Conservation (phyloP, 2,797 vertebrate species). For the Pangasius mekongensis region DNA sequence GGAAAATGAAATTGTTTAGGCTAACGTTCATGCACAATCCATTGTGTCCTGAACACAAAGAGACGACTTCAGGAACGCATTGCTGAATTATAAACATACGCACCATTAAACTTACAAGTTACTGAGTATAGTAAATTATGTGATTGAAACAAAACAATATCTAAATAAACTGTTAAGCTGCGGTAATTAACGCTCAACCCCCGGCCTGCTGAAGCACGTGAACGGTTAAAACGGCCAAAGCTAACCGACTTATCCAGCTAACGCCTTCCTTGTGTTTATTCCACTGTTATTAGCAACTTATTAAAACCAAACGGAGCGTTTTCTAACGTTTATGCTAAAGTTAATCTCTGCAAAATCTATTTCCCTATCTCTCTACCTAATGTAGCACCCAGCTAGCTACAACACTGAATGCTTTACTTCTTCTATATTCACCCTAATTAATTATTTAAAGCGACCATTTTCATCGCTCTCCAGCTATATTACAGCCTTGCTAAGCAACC, state of each 20-base stretch:
- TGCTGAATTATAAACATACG: neutral
- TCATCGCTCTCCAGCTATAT: neutral
- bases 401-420: neutral
- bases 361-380: neutral
- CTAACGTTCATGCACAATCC: neutral
- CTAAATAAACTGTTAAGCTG: neutral
- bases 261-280: neutral
- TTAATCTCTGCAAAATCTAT: neutral
- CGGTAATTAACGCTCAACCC: neutral
- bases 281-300: neutral
- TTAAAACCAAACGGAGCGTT: neutral
- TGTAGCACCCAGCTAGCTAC: neutral
- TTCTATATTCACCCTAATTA: neutral
- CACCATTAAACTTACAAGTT: neutral
- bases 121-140: neutral
- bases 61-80: neutral
- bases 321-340: neutral
- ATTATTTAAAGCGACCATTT: neutral
- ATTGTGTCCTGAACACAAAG: neutral
- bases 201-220: neutral
- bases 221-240: neutral
- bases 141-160: neutral
- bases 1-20: neutral
- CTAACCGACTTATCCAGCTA: neutral
- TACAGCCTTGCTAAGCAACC: neutral